Percentiles rank a stretch among this genome's conserved stretches.
Conservation (phyloP, 1,140 invertebrate species). For the Diuraphis noxia region DNA sequence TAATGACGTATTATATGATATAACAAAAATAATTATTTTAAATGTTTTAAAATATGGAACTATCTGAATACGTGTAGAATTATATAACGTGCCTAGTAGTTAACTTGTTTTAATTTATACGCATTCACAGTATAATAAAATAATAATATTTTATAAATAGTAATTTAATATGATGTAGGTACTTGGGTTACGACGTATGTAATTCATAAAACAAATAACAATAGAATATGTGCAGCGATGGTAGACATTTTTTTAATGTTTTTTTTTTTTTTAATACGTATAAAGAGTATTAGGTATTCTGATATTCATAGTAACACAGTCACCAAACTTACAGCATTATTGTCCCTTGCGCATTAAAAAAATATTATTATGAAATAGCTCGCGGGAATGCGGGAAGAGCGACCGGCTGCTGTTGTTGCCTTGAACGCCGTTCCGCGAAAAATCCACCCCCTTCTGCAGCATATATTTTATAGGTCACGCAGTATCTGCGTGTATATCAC, state of each 20-base stretch:
- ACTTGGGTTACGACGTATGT: background rate
- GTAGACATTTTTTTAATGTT: background rate
- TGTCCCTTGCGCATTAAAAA: background rate
- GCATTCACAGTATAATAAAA: background rate
- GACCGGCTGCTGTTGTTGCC: slow-evolving; percentile 48
- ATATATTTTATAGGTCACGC: slow-evolving; percentile 43
- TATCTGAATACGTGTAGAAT: background rate
- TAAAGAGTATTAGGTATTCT: background rate
- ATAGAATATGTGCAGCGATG: background rate
- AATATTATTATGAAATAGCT: background rate
- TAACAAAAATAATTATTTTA: background rate
- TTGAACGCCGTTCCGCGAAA: slow-evolving; percentile 29
- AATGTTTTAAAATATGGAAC: background rate
- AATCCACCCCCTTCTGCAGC: slow-evolving; percentile 8
- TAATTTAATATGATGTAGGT: no score
- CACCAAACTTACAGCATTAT: background rate
- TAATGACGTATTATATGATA: background rate
- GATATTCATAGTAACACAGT: background rate
- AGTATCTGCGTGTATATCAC: slow-evolving; percentile 27
- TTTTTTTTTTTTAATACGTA: background rate
- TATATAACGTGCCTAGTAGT: background rate
- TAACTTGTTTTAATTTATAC: background rate
- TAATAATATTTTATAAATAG: no score
- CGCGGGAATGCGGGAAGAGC: background rate
- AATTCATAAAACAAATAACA: background rate